Conservation (phyloP, 1,140 invertebrate genomes). For the Dryas iulia region DNA sequence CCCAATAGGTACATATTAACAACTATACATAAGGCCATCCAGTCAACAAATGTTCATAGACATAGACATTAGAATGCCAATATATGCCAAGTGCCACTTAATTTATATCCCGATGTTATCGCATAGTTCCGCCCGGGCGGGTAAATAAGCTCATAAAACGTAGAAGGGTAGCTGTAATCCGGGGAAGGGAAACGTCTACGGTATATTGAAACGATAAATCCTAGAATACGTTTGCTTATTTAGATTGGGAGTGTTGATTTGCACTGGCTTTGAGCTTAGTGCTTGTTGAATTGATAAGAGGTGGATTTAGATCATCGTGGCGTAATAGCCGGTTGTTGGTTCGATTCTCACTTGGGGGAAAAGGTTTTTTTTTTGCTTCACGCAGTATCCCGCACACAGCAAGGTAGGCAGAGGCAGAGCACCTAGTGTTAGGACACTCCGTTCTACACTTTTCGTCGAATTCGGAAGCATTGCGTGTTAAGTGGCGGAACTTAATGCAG, state of each 20-base stretch:
- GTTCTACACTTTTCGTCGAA: no score
- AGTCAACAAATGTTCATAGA: neutral
- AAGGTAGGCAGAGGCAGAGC: no score
- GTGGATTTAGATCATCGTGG: no score
- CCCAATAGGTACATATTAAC: no score
- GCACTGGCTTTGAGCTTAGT: neutral
- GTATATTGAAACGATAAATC: conserved; percentile 40
- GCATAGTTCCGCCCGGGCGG: conserved; percentile 21
- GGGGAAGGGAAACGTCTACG: conserved; percentile 24
- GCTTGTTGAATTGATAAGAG: neutral
- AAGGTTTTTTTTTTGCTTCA: no score
- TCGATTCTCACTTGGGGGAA: no score
- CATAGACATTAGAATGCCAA: neutral
- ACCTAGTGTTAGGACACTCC: no score
- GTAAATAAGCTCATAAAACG: conserved; percentile 40
- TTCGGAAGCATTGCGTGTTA: no score
- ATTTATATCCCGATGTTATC: conserved; percentile 31
- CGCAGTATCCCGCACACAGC: no score
- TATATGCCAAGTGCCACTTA: conserved; percentile 15
- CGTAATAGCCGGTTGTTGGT: no score
- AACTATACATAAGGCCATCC: neutral
- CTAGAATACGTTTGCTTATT: conserved; percentile 21
- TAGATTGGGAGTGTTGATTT: conserved; percentile 13
- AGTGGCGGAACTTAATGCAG: no score
- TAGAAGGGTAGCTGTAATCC: conserved; percentile 29